phyloP scores from a whole-genome alignment of 2,888 invertebrate species.

The Resseliella maxima region DNA sequence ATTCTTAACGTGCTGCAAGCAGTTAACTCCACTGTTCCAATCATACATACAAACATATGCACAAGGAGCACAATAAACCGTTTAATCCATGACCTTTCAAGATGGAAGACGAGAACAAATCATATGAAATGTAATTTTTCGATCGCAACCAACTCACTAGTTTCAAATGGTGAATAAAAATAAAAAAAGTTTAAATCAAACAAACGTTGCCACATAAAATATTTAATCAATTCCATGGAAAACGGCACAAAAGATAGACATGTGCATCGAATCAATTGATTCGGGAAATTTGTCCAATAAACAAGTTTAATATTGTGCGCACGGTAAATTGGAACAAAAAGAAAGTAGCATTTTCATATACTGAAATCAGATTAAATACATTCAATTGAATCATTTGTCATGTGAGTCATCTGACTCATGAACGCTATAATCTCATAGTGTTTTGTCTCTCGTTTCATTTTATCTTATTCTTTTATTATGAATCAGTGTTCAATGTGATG shows the following conservation, averaged over 20 bases:
- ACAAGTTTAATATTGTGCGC: background rate
- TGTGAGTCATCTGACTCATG: background rate
- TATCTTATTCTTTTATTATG: background rate
- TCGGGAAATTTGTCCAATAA: background rate
- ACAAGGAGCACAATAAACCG: conserved; percentile 2
- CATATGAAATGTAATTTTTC: background rate
- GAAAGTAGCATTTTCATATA: background rate
- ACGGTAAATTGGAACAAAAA: background rate
- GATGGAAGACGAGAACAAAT: background rate
- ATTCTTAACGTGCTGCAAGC: background rate
- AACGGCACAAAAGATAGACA: background rate
- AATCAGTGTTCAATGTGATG: background rate
- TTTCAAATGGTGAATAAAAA: no score
- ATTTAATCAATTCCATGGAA: background rate
- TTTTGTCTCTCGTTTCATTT: background rate
- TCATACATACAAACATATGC: background rate
- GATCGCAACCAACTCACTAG: background rate
- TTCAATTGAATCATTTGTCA: conserved; percentile 55
- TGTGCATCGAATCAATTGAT: conserved; percentile 36
- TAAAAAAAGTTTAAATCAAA: background rate
- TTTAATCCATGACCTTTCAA: background rate
- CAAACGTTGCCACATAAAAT: background rate
- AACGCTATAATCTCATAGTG: no score
- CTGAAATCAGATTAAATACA: background rate
- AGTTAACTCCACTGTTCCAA: no score